Percentiles rank a stretch among this genome's conserved stretches.
These are phyloP conservation scores for Wasmannia auropunctata DNA, from an alignment of 1,140 invertebrate genomes.

Conservation along the genomic window DNA sequence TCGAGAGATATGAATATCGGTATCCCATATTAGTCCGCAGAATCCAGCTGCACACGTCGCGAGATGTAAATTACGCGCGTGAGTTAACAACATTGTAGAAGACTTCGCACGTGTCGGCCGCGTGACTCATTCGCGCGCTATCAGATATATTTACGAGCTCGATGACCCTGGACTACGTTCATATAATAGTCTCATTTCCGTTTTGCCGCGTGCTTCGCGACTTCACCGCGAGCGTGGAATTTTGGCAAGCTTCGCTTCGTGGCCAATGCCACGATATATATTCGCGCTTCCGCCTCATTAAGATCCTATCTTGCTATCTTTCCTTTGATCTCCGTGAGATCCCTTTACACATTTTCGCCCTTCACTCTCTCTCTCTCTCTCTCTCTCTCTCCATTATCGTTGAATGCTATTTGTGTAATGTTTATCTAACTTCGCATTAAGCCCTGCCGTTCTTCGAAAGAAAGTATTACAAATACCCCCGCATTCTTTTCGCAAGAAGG, in stretches of 20 bases:
- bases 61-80: conserved; percentile 30
- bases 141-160: conserved; percentile 54
- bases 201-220: conserved; percentile 37
- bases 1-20: neutral
- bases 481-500: too few species aligned
- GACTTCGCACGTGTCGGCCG: conserved; percentile 13
- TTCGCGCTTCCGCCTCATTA: neutral
- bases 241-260: conserved; percentile 21
- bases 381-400: neutral
- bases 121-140: conserved; percentile 65
- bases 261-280: conserved; percentile 25
- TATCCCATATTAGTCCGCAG: conserved; percentile 17
- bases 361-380: too few species aligned
- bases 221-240: conserved; percentile 19
- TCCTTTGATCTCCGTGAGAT: neutral
- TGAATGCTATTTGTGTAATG: neutral
- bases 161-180: conserved; percentile 44
- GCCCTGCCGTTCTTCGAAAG: neutral
- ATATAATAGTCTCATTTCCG: conserved; percentile 52
- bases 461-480: neutral
- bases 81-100: conserved; percentile 18
- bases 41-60: neutral
- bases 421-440: neutral
- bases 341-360: neutral
- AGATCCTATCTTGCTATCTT: neutral